Evolutionary conservation across 2,888 invertebrate genomes (phyloP).

Genomic region (Nomada hirtipes): DNA sequence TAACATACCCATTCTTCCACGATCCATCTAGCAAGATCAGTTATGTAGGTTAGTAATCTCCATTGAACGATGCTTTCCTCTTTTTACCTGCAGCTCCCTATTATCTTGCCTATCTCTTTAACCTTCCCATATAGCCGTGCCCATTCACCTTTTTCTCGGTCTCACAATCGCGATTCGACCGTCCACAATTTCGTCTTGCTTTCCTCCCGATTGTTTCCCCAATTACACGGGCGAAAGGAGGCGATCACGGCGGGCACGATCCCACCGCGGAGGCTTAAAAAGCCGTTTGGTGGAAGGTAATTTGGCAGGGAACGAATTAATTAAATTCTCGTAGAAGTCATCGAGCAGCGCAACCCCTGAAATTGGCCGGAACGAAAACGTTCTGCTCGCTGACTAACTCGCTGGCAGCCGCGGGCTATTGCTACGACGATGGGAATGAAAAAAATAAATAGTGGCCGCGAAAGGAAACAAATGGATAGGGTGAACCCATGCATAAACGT

Average conservation of each 20-base stretch:
- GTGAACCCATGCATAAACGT: slow-evolving; percentile 43
- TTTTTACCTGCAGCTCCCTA: not conserved
- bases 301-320: slow-evolving; percentile 40
- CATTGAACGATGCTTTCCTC: slow-evolving; percentile 31
- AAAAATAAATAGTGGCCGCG: slow-evolving; percentile 34
- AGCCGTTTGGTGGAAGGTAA: not conserved
- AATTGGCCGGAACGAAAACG: slow-evolving; percentile 45
- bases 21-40: slow-evolving; percentile 27
- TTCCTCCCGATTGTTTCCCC: slow-evolving; percentile 9
- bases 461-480: slow-evolving; percentile 52
- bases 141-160: not conserved
- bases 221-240: slow-evolving; percentile 19
- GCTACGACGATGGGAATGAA: slow-evolving; percentile 16
- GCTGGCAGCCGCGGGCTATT: not conserved
- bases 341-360: slow-evolving; percentile 16
- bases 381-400: not conserved
- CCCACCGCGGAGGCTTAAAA: not conserved
- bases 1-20: slow-evolving; percentile 22
- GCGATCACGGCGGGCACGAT: not conserved
- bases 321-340: slow-evolving; percentile 37
- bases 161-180: not conserved
- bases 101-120: slow-evolving; percentile 10
- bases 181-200: not conserved
- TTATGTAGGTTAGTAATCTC: slow-evolving; percentile 35
- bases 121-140: not conserved